Base-by-base conservation (phyloP, 2,113 vertebrate genomes). In the Tupaia tana region DNA sequence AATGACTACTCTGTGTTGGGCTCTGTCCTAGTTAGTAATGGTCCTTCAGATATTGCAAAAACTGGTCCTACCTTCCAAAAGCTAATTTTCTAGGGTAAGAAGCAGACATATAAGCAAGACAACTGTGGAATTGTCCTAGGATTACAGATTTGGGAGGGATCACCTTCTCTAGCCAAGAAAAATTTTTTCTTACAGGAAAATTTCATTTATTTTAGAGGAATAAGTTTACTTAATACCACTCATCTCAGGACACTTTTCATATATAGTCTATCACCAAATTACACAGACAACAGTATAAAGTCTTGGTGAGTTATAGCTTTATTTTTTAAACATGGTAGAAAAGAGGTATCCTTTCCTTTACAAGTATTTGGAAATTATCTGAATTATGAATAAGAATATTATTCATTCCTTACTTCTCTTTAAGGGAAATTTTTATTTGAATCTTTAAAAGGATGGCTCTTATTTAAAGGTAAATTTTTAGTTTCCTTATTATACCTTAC, bases 281-380 rank as follows among this genome's bases (percentile, higher is more conserved):
- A 66, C 29, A 18, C 29, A n/a, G 87, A 16, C 10, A 90, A 67
- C n/a, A 89, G 15, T 24, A 71, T 64, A 73, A 92, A 56, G 15
- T 64, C 54, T 90, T n/a, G 9, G 15, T 22, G 31, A 95, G 71
- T n/a, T 67, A 73, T 67, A 78, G 31, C 43, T 90, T 86, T 34
- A 18, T 74, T 86, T 84, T 94, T 86, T 93, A 89, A 66, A 34
- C 22, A 64, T 31, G 56, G 25, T 59, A 94, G n/a, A 81, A 69
- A 93, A 67, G 29, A 71, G 7, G 0, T 71, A 81, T 92, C 71
- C 92, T 27, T 90, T 81, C n/a, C 20, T 93, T 79, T 27, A 83
- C 2, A 88, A 81, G 79, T 16, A 81, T 61, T 84, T 95, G 71
- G 75, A 90, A 96, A 94, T 31, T 13, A 63, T 79, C 52, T 86